These are phyloP conservation scores for Elegia similella DNA, from an alignment of 2,888 invertebrate genomes.

Conservation along the genomic window DNA sequence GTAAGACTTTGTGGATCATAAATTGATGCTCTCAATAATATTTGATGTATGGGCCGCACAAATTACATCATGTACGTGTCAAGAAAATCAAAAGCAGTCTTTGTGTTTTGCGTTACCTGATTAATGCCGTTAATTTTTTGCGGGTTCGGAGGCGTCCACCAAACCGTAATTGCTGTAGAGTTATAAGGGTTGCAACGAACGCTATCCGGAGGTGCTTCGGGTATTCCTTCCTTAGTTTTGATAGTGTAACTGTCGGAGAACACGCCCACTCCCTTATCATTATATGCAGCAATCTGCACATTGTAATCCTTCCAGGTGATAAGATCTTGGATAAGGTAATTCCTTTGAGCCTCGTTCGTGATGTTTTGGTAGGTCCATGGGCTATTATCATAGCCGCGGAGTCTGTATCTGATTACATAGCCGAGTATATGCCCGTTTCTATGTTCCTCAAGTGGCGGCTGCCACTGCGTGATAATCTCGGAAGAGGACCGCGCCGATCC, in stretches of 20 bases:
- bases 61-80: not conserved
- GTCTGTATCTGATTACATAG: slow-evolving; percentile 94
- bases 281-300: slow-evolving; percentile 97
- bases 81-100: not conserved
- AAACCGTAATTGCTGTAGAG: slow-evolving; percentile 91
- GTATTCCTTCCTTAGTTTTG: slow-evolving; percentile 97
- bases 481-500: slow-evolving; percentile 96
- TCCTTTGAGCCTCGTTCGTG: slow-evolving; percentile 95
- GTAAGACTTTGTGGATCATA: slow-evolving; percentile 4
- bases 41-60: slow-evolving; percentile 9
- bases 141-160: slow-evolving; percentile 98
- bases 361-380: slow-evolving; percentile 96
- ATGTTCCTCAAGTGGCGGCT: slow-evolving; percentile 95
- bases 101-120: slow-evolving; percentile 80
- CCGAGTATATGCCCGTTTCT: slow-evolving; percentile 97
- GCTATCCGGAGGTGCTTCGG: slow-evolving; percentile 94
- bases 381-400: slow-evolving; percentile 95
- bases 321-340: slow-evolving; percentile 93
- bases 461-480: slow-evolving; percentile 98
- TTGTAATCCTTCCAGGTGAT: slow-evolving; percentile 99
- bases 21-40: slow-evolving; percentile 6
- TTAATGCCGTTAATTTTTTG: slow-evolving; percentile 99
- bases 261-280: slow-evolving; percentile 96
- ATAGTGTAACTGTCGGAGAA: slow-evolving; percentile 95
- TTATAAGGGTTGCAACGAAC: slow-evolving; percentile 89